These are phyloP conservation scores for Chaetops frenatus DNA, from an alignment of 2,113 vertebrate genomes.

Conservation along the genomic window DNA sequence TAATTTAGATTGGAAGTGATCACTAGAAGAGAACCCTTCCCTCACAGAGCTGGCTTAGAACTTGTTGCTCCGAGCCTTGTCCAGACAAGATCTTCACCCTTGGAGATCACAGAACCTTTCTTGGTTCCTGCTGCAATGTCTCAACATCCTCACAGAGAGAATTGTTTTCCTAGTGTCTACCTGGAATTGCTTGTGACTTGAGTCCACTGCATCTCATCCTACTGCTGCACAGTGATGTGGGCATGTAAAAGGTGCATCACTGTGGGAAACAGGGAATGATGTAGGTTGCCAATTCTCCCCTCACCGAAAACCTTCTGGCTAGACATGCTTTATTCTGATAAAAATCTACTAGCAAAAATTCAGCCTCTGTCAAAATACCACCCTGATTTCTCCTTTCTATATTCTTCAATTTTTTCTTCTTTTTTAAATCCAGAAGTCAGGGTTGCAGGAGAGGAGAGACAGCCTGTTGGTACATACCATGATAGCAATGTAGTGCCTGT, in stretches of 20 bases:
- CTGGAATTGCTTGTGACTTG: background rate
- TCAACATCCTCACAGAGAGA: background rate
- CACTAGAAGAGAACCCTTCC: background rate
- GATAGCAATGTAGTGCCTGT: slow-evolving; percentile 84
- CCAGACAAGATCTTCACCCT: background rate
- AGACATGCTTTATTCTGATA: background rate
- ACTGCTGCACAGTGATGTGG: background rate
- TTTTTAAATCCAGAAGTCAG: background rate
- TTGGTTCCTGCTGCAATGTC: background rate
- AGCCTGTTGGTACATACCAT: slow-evolving; percentile 68
- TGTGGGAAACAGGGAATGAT: background rate
- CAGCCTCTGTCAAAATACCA: background rate
- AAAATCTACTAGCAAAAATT: background rate
- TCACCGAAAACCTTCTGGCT: background rate
- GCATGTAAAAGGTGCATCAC: background rate
- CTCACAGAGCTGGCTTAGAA: background rate
- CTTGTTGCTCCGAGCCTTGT: background rate
- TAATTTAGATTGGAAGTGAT: background rate
- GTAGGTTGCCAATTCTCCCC: background rate
- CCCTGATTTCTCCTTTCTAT: background rate
- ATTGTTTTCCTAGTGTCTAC: background rate
- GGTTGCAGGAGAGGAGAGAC: background rate
- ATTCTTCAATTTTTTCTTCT: background rate
- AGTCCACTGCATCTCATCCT: background rate
- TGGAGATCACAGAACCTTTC: background rate